phyloP scores from a whole-genome alignment of 2,113 vertebrate genomes.

The Tichodroma muraria region DNA sequence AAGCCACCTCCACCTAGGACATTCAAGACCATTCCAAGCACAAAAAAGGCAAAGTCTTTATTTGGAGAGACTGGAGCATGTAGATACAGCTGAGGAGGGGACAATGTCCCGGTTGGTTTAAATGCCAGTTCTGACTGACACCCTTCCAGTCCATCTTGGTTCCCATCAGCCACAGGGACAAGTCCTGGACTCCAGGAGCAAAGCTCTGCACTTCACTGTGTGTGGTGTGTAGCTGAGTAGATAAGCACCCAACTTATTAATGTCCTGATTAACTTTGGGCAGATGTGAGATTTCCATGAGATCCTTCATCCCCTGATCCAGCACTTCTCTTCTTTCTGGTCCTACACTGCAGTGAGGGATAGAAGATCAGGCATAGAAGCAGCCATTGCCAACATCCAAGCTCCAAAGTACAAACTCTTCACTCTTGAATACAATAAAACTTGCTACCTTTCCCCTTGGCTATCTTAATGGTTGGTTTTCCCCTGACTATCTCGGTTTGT shows the following conservation, averaged over 20 bases:
- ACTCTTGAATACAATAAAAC: neutral
- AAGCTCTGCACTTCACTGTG: neutral
- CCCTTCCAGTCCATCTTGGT: neutral
- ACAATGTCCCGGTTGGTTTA: neutral
- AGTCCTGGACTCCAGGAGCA: neutral
- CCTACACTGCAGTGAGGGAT: neutral
- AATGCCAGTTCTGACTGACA: neutral
- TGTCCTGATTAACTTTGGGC: neutral
- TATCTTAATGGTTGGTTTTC: neutral
- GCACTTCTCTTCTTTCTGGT: neutral
- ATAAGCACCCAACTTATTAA: neutral
- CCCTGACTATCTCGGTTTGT: neutral
- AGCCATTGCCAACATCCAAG: neutral
- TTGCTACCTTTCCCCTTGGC: neutral
- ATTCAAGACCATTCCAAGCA: neutral
- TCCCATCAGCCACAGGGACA: neutral
- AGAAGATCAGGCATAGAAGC: neutral
- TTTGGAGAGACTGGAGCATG: accelerated
- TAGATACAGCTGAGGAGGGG: neutral
- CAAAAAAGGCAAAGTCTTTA: neutral
- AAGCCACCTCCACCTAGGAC: neutral
- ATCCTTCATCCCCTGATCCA: neutral
- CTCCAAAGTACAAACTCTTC: neutral
- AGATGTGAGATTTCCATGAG: neutral
- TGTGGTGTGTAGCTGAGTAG: neutral